These are phyloP conservation scores for Baronia brevicornis DNA, from an alignment of 2,888 invertebrate genomes.

Conservation along the genomic window DNA sequence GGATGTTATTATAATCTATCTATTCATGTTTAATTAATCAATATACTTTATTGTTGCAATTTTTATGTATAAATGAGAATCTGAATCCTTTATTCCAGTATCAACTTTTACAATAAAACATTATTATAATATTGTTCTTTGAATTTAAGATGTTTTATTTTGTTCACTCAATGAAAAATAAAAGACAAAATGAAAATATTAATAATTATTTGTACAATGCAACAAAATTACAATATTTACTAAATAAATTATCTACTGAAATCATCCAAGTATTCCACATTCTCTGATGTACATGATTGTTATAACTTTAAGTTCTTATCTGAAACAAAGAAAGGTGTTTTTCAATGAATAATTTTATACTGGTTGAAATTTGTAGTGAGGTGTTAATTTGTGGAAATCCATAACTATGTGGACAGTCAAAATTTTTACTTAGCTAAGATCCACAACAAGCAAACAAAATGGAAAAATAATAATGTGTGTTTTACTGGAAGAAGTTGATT, in stretches of 20 bases:
- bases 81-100: constrained; percentile 65
- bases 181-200: constrained; percentile 41
- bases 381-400: no score
- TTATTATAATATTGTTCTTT: constrained; percentile 57
- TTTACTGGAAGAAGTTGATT: no score
- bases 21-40: constrained; percentile 39
- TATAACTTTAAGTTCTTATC: constrained; percentile 40
- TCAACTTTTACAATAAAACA: constrained; percentile 66
- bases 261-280: constrained; percentile 25
- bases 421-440: no score
- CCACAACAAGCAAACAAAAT: no score
- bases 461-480: no score
- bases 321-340: constrained; percentile 31
- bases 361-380: no score
- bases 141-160: constrained; percentile 28
- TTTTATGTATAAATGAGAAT: constrained; percentile 50
- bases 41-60: constrained; percentile 44
- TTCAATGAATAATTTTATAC: neutral
- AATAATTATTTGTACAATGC: constrained; percentile 58
- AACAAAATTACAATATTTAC: constrained; percentile 51
- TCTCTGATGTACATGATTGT: constrained; percentile 30
- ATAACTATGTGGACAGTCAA: no score
- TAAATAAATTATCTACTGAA: constrained; percentile 48
- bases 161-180: constrained; percentile 18
- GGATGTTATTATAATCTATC: constrained; percentile 56